Conservation (phyloP, 2,113 vertebrate species). For the Arvicanthis niloticus region DNA sequence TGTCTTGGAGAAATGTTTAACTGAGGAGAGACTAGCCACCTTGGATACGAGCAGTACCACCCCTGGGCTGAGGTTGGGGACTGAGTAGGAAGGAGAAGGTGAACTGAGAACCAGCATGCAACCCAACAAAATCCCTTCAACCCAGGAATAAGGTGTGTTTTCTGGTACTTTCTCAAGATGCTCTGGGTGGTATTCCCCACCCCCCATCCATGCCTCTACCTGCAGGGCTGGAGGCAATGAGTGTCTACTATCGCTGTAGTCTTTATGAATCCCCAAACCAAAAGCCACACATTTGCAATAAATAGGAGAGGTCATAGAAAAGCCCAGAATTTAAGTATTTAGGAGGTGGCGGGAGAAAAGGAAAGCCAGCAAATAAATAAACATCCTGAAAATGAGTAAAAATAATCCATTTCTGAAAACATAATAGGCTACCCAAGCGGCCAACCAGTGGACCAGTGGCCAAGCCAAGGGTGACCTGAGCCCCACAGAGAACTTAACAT, state of each 20-base stretch:
- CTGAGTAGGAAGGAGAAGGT: neutral
- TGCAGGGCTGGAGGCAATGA: too few species aligned
- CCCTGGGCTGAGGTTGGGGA: neutral
- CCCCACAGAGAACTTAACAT: neutral
- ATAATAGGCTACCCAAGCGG: neutral
- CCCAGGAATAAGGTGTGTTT: neutral
- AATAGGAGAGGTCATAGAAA: neutral
- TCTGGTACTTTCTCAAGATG: neutral
- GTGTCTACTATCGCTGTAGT: too few species aligned
- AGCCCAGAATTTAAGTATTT: neutral
- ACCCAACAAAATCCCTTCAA: neutral
- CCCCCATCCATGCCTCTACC: neutral
- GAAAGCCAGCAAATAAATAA: neutral
- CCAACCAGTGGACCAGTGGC: neutral
- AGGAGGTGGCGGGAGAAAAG: neutral
- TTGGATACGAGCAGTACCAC: neutral
- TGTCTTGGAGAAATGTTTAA: neutral
- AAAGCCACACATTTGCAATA: neutral
- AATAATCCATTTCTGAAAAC: neutral
- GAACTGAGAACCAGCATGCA: neutral
- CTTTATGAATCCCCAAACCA: too few species aligned
- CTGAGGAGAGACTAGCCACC: neutral
- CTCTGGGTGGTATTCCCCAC: neutral
- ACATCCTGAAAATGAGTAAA: neutral
- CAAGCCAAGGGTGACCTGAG: neutral